Evolutionary conservation across 92 coral and sea anemone genomes (phyloP), one percentile per base, ranked within the genome.

Genomic region (Epizoanthus stellaris): DNA sequence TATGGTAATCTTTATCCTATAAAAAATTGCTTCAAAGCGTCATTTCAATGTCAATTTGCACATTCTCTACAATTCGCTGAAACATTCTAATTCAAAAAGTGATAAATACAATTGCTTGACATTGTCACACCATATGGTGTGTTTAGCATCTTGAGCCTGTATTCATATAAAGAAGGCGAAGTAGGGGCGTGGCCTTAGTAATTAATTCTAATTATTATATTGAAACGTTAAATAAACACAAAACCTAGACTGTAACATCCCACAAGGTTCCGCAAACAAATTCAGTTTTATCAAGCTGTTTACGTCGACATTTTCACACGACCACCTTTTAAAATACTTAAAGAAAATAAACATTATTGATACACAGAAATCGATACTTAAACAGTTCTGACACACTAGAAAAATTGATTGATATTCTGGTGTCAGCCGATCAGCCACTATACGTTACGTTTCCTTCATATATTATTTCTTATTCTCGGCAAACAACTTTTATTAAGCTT

Each of bases 161-260:
- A 63, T 10, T 57, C 60, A 12, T 40, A 19, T 42, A 19, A 79
- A 79, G 83, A 76, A 79, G 83, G 61, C 59, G 25, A 57, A 19
- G 42, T 79, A 19, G 59, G 57, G 83, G 83, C 83, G 83, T 79
- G 83, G 83, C 42, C 10, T 43, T 79, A 7, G 30, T 67, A 19
- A 63, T 52, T 79, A 79, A 64, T 79, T 79, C 25, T 42, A 79
- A 79, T 79, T 79, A 79, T 79, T 79, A 64, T 45, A 79, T 62
- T 79, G 70, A 63, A 79, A 79, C 83, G 83, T 63, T 79, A 79
- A 79, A 43, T 43, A 79, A 79, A 79, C 83, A 79, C 72, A 79
- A 62, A 70, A 56, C 39, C 61, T 43, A 79, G 42, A 53, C 72
- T 79, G 21, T 14, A 79, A 21, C 61, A 12, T 40, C 64, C 21